A percentile compares a stretch with the other conserved stretches of the same genome.
These are phyloP conservation scores for Microtus montanus DNA, from an alignment of 2,113 vertebrate species.

Conservation along the genomic window DNA sequence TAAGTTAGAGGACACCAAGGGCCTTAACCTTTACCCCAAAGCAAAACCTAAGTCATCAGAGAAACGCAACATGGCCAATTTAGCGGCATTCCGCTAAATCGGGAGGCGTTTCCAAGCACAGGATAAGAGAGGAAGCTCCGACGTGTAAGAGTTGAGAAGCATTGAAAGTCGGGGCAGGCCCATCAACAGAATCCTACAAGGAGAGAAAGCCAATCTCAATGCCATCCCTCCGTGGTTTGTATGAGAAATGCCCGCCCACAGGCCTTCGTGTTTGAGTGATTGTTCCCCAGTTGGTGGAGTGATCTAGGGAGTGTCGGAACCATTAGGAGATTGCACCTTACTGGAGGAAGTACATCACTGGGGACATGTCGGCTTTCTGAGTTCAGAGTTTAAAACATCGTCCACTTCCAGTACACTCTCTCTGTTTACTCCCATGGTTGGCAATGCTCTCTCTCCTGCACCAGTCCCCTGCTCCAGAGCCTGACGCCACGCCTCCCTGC, in stretches of 20 bases:
- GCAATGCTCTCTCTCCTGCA: background rate
- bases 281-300: background rate
- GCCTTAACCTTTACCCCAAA: background rate
- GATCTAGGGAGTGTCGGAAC: background rate
- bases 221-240: background rate
- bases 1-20: background rate
- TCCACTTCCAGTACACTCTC: background rate
- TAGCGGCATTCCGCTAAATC: background rate
- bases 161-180: background rate
- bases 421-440: background rate
- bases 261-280: background rate
- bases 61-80: background rate
- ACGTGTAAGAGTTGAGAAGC: background rate
- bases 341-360: background rate
- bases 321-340: background rate
- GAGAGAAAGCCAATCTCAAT: background rate
- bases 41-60: background rate
- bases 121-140: background rate
- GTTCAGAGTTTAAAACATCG: background rate
- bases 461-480: too few relatives aligned
- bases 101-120: background rate
- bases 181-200: constrained; percentile 2
- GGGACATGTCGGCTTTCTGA: too few relatives aligned
- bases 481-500: background rate
- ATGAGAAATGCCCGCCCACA: background rate